Conservation (phyloP, 2,888 invertebrate species). For the Bimastos eiseni region DNA sequence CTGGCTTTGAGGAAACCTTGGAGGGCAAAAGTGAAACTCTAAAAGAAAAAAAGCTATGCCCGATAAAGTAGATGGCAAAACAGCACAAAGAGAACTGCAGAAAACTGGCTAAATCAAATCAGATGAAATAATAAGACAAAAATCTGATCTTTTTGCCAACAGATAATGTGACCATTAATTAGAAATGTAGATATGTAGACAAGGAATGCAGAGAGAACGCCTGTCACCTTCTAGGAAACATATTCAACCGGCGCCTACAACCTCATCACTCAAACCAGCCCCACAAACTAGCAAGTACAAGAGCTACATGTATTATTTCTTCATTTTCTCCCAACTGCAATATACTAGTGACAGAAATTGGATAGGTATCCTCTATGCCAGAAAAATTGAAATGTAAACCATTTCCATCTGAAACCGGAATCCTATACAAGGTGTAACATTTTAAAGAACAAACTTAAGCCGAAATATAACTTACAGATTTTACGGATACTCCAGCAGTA, state of each 20-base stretch:
- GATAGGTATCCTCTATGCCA: background rate
- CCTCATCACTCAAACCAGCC: background rate
- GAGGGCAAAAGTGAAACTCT: too few relatives aligned
- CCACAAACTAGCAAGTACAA: background rate
- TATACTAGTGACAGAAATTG: background rate
- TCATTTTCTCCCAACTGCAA: background rate
- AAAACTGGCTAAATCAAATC: constrained; percentile 1
- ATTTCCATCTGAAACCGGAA: background rate
- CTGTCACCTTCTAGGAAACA: background rate
- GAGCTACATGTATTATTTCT: background rate
- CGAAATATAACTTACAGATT: background rate
- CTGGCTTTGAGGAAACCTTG: too few relatives aligned
- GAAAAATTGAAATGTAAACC: background rate
- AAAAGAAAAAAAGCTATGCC: too few relatives aligned
- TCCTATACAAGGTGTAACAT: background rate
- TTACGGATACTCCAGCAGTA: background rate
- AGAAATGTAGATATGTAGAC: background rate
- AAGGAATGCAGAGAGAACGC: background rate
- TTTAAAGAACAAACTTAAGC: background rate
- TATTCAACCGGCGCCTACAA: background rate
- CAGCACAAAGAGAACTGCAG: too few relatives aligned
- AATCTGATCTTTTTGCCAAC: background rate
- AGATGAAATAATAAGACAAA: background rate
- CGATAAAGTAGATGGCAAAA: too few relatives aligned
- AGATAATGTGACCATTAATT: background rate